Evolutionary conservation across 2,888 invertebrate species (phyloP).

Genomic region (Steinernema hermaphroditum): DNA sequence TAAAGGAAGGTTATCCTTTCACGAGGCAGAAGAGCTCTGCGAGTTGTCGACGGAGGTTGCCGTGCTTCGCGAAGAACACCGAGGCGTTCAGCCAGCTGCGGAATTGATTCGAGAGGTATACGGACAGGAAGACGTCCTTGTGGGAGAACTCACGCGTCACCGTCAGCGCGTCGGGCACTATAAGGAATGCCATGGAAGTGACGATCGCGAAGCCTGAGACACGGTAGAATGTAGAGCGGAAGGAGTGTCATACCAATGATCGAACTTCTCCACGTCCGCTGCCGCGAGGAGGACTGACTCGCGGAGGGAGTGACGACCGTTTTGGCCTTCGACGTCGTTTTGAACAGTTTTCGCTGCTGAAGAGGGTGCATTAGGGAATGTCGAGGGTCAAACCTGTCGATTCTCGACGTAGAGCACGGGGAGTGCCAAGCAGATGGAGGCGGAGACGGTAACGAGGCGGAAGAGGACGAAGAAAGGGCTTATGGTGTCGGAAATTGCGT

Average conservation of each 20-base stretch:
- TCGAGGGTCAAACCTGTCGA: not conserved
- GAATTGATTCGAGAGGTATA: slow-evolving; percentile 6
- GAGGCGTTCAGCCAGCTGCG: slow-evolving; percentile 4
- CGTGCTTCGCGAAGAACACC: not conserved
- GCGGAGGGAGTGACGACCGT: not conserved
- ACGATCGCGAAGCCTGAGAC: slow-evolving; percentile 2
- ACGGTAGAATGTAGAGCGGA: not conserved
- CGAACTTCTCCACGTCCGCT: not conserved
- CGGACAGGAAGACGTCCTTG: not conserved
- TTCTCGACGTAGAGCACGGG: not conserved
- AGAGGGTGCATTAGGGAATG: not conserved
- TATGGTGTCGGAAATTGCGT: slow-evolving; percentile 7
- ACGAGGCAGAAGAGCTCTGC: not conserved
- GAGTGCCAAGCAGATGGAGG: not conserved
- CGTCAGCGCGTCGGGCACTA: not conserved
- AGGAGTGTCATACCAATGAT: not conserved
- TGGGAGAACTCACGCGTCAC: not conserved
- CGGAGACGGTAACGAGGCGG: not conserved
- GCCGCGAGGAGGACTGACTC: not conserved
- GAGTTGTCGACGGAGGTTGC: not conserved
- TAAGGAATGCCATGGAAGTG: not conserved
- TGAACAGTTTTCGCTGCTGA: not conserved
- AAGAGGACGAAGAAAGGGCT: slow-evolving; percentile 18
- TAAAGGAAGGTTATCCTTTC: not conserved
- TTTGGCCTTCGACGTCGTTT: slow-evolving; percentile 2